Evolutionary conservation across 1,140 invertebrate species (phyloP), one percentile per base, ranked within the genome.

Genomic region (Drosophila aff.): DNA sequence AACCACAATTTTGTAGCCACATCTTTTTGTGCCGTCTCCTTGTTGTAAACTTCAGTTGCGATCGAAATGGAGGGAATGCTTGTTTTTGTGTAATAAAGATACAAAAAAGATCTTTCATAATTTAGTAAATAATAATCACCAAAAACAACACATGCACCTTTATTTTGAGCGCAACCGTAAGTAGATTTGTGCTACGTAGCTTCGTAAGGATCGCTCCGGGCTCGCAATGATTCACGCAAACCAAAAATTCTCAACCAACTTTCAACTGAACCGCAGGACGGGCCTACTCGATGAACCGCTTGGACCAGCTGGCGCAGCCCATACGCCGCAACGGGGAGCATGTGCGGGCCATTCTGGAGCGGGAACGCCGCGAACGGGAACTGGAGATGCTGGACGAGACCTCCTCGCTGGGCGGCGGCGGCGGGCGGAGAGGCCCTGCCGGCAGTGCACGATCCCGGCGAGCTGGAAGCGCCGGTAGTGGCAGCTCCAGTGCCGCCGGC

Each of bases 271-370:
- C 58, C 61, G 50, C 69, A 92, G 92, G 92, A 83, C 97, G 97
- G 95, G 97, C 97, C 84, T 96, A 96, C 94, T 98, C 97, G 91
- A 97, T 98, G 97, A 97, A 97, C 84, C 96, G 97, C 86, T 95
- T 98, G 94, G 97, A 98, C 95, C 95, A 96, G 91, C 94, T 97
- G 93, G 94, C 96, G 81, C 96, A 96, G 93, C 96, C 97, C 62
- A 94, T 96, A 68, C 94, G 94, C 86, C 94, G 94, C 79, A 93
- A 94, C 82, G 92, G 93, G 73, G 94, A 93, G 68, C 92, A 93
- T 62, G 83, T 93, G 52, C 86, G 81, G 81, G 81, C 92, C 52
- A 85, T 91, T 55, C 67, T 91, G 86, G 82, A 92, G 75, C 79
- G 80, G 66, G 85, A 86, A 68, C 78, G 83, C 53, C 84, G 85